Percentiles rank a stretch among this genome's conserved stretches.
Evolutionary conservation across 1,140 invertebrate genomes (phyloP).

Genomic region (Mizuhopecten yessoensis): DNA sequence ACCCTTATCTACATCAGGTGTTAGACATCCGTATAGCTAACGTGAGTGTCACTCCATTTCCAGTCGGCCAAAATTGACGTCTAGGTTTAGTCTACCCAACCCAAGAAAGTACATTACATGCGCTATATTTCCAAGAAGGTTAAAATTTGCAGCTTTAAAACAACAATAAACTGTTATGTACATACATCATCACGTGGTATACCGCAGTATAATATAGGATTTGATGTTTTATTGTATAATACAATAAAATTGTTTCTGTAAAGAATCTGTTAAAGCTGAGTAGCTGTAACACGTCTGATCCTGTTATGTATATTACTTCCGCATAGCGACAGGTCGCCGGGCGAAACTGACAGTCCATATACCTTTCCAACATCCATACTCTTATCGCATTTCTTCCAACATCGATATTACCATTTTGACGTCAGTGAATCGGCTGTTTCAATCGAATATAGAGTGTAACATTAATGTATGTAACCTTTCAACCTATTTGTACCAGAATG

Average conservation of each 20-base stretch:
- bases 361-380: not conserved
- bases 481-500: too few relatives aligned
- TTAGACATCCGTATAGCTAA: not conserved
- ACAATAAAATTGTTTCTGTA: not conserved
- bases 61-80: not conserved
- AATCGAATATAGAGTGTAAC: not conserved
- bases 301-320: not conserved
- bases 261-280: not conserved
- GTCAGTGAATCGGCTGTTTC: not conserved
- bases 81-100: not conserved
- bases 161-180: not conserved
- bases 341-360: not conserved
- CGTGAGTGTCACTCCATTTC: not conserved
- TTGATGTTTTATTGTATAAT: not conserved
- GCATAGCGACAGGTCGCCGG: not conserved
- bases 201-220: not conserved
- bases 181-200: not conserved
- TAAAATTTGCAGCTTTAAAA: not conserved
- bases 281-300: not conserved
- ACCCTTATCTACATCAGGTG: not conserved
- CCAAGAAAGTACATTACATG: not conserved
- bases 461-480: too few relatives aligned
- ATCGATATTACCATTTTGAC: not conserved
- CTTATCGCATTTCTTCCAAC: not conserved
- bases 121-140: not conserved